Evolutionary conservation across 1,140 invertebrate genomes (phyloP), one percentile per base, ranked within the genome.

Genomic region (Drepana arcuata): DNA sequence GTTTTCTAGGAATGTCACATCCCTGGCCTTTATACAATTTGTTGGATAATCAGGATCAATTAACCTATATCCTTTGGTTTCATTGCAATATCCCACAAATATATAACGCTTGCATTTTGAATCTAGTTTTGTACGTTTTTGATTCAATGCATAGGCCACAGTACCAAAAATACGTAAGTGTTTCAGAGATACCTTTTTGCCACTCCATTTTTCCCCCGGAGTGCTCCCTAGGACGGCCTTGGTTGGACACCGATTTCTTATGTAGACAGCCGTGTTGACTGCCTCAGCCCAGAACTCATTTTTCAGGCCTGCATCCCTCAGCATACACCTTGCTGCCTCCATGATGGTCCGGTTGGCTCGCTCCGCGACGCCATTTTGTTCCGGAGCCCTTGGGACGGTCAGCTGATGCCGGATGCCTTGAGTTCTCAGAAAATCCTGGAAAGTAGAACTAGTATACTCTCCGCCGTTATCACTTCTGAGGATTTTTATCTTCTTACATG

Each of bases 391-490:
- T 2, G 32, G 18, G 5, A 16, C 18, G 1, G 32, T 24, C 2
- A 16, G 11, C 21, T 34, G 14, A 23, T 24, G 21, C 11, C 2
- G 1, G 12, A 29, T 29, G 2, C 11, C 27, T 6, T 13, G 1
- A 6, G 3, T 13, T 2, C 2, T n/a, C 2, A 29, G 14, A 14
- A 13, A 29, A 2, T 29, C 27, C 10, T 29, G 12, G 4, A 29
- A 29, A 13, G 12, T 10, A 13, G 1, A 24, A 11, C 14, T 34
- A 0, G 13, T 7, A 10, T 18, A 34, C 25, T 36, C 33, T 12
- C 26, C 0, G 1, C 44, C 49, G 44, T 53, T 53, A 11, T 48
- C 49, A 10, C 34, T 44, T 14, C 45, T 45, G 7, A 54, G 10
- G 14, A 23, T 44, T 7, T 10, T 28, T 6, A 48, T 14, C 34